These are phyloP conservation scores for Galbula dea DNA, from an alignment of 2,113 vertebrate genomes.

Conservation along the genomic window DNA sequence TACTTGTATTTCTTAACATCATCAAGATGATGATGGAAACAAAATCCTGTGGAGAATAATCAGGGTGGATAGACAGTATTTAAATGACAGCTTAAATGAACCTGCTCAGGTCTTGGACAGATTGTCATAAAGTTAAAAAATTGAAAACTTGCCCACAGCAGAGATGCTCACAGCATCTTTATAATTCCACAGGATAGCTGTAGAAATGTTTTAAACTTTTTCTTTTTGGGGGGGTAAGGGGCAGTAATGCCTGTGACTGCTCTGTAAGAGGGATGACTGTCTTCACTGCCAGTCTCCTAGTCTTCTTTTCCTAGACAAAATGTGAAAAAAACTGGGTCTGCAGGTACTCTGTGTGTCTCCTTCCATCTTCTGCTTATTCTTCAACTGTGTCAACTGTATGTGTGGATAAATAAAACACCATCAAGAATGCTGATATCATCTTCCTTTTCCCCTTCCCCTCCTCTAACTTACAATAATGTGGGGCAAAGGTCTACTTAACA, in stretches of 20 bases:
- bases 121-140: slow-evolving; percentile 33
- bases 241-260: neutral
- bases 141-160: slow-evolving; percentile 26
- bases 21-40: neutral
- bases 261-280: neutral
- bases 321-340: neutral
- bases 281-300: neutral
- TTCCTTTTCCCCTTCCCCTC: slow-evolving; percentile 50
- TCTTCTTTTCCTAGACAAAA: neutral
- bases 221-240: neutral
- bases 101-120: slow-evolving; percentile 34
- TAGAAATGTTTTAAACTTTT: slow-evolving; percentile 23
- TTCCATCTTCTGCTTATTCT: slow-evolving; percentile 16
- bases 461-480: slow-evolving; percentile 58
- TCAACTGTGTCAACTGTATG: slow-evolving; percentile 14
- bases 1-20: neutral
- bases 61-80: neutral
- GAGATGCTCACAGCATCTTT: slow-evolving; percentile 34
- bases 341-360: neutral
- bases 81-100: slow-evolving; percentile 27
- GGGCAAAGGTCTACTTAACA: slow-evolving; percentile 63
- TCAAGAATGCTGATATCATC: slow-evolving; percentile 53
- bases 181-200: slow-evolving; percentile 24
- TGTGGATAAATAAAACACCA: slow-evolving; percentile 32
- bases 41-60: neutral